Conservation (phyloP, 2,113 vertebrate species). For the Illadopsis cleaveri region DNA sequence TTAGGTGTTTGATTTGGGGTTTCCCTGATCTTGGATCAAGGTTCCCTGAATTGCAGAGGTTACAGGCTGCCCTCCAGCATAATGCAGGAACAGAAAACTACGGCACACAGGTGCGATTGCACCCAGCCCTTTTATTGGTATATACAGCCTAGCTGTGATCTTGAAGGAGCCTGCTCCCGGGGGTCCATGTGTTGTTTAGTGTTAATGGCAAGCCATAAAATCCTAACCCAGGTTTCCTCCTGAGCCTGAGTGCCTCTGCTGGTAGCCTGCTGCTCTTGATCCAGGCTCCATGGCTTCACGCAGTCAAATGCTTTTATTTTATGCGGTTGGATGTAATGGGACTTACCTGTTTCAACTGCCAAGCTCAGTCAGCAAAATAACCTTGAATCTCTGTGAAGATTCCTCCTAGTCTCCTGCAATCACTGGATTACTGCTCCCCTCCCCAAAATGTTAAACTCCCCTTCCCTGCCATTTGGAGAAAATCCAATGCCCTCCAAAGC, state of each 20-base stretch:
- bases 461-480: neutral
- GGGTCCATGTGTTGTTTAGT: neutral
- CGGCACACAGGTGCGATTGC: neutral
- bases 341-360: neutral
- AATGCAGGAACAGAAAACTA: neutral
- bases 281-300: neutral
- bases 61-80: neutral
- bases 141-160: neutral
- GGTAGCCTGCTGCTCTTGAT: slow-evolving; percentile 21
- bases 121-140: neutral
- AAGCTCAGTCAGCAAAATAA: neutral
- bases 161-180: neutral
- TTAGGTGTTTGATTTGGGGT: neutral
- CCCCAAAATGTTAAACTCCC: neutral
- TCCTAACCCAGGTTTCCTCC: neutral
- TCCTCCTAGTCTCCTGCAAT: neutral
- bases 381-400: neutral
- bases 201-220: slow-evolving; percentile 22
- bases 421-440: neutral
- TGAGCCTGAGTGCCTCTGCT: neutral
- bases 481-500: neutral
- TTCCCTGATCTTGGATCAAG: neutral
- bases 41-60: neutral
- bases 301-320: neutral
- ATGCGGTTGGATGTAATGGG: neutral